These are phyloP conservation scores for Drusus annulatus DNA, from an alignment of 1,140 invertebrate species.

Conservation along the genomic window DNA sequence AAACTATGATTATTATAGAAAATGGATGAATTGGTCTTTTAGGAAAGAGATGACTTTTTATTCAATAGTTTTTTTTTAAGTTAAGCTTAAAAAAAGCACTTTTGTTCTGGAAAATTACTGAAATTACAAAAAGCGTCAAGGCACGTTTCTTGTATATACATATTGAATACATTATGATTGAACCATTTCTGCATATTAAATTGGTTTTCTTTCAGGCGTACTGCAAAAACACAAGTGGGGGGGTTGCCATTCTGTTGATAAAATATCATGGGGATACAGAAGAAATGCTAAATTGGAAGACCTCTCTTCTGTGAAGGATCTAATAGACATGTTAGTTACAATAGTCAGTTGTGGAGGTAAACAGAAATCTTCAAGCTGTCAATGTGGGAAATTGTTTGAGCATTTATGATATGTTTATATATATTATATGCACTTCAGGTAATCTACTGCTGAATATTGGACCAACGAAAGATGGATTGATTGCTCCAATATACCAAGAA, in stretches of 20 bases:
- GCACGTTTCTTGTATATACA: too few relatives aligned
- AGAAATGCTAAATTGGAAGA: slow-evolving; percentile 81
- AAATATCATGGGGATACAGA: slow-evolving; percentile 91
- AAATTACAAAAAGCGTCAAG: too few relatives aligned
- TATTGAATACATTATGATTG: too few relatives aligned
- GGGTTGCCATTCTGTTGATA: slow-evolving; percentile 93
- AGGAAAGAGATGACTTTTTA: too few relatives aligned
- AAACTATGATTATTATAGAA: too few relatives aligned
- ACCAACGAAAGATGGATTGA: slow-evolving; percentile 91
- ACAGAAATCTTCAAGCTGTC: background rate
- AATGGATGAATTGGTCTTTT: too few relatives aligned
- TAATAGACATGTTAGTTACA: slow-evolving; percentile 81
- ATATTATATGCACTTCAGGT: slow-evolving; percentile 64
- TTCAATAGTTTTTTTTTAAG: too few relatives aligned
- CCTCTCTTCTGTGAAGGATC: slow-evolving; percentile 79
- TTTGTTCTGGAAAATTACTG: too few relatives aligned
- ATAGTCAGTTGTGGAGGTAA: slow-evolving; percentile 91
- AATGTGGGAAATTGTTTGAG: too few relatives aligned
- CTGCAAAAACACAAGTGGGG: slow-evolving; percentile 90
- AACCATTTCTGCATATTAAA: too few relatives aligned
- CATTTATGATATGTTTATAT: background rate
- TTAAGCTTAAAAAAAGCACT: too few relatives aligned
- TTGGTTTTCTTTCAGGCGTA: too few relatives aligned
- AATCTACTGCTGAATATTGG: slow-evolving; percentile 94
- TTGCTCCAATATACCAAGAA: slow-evolving; percentile 92